phyloP scores from a whole-genome alignment of 1,140 invertebrate species.

The Macrobrachium rosenbergii region DNA sequence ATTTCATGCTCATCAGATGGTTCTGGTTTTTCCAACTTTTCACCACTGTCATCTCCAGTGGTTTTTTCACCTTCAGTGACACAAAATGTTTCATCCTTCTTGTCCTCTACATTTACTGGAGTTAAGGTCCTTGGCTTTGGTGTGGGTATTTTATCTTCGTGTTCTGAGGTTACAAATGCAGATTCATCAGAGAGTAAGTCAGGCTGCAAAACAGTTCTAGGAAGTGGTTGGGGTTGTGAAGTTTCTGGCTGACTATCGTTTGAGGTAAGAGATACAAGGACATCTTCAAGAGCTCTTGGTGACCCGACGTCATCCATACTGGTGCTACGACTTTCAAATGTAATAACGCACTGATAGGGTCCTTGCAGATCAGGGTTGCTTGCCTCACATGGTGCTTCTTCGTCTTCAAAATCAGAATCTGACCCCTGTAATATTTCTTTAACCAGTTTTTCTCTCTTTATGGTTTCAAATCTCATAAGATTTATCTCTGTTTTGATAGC shows the following conservation, averaged over 20 bases:
- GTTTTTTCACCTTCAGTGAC: too few species aligned
- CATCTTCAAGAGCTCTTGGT: constrained; percentile 62
- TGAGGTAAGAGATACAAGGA: constrained; percentile 62
- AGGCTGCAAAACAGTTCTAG: not conserved
- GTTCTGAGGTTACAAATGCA: too few species aligned
- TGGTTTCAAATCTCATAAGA: constrained; percentile 47
- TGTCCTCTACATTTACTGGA: too few species aligned
- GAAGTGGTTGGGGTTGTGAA: constrained; percentile 3
- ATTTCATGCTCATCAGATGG: too few species aligned
- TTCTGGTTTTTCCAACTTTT: too few species aligned
- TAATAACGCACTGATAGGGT: constrained; percentile 61
- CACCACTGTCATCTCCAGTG: too few species aligned
- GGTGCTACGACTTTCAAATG: constrained; percentile 60
- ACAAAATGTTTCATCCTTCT: too few species aligned
- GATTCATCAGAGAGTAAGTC: not conserved
- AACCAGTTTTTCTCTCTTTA: constrained; percentile 48
- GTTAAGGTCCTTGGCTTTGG: too few species aligned
- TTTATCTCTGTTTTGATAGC: constrained; percentile 52
- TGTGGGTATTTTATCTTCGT: too few species aligned
- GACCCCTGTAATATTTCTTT: constrained; percentile 52
- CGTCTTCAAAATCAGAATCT: constrained; percentile 57
- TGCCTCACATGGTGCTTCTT: constrained; percentile 33
- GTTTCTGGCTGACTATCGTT: constrained; percentile 49
- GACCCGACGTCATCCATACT: constrained; percentile 65
- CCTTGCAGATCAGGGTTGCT: constrained; percentile 9